Percentiles rank a stretch among this genome's conserved stretches.
phyloP scores from a whole-genome alignment of 2,113 vertebrate genomes.

The Chelonoidis abingdonii region DNA sequence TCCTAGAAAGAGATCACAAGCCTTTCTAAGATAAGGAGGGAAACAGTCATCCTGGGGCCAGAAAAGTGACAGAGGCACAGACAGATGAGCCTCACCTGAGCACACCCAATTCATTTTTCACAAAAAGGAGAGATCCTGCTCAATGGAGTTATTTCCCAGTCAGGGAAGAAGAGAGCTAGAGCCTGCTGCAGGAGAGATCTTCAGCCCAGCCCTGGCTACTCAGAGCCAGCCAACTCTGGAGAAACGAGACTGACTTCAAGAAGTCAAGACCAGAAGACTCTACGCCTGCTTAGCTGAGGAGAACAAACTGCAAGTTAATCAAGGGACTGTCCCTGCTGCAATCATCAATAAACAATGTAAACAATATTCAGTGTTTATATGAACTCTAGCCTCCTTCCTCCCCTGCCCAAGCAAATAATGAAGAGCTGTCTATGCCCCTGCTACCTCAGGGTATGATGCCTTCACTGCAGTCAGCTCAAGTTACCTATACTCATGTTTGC shows the following conservation, averaged over 20 bases:
- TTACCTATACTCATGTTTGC: no score
- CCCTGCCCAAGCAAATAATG: no score
- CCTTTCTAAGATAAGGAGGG: background rate
- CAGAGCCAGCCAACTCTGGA: background rate
- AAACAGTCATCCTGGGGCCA: background rate
- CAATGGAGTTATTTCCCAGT: background rate
- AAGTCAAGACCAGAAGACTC: background rate
- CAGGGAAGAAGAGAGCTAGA: background rate
- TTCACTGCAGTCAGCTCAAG: no score
- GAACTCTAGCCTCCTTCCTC: background rate
- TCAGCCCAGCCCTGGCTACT: background rate
- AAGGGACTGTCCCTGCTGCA: no score
- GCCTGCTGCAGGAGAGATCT: background rate
- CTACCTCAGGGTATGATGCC: no score
- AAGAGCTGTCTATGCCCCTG: no score
- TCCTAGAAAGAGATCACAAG: background rate
- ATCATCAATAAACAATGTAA: background rate
- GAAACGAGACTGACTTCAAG: background rate
- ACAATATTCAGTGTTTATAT: background rate
- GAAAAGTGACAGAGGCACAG: background rate
- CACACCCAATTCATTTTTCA: no score
- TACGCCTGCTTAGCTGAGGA: background rate
- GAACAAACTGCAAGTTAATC: background rate
- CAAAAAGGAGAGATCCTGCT: background rate
- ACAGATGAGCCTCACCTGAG: no score